Conservation (phyloP, 2,113 vertebrate genomes). For the Brachirus orientalis region DNA sequence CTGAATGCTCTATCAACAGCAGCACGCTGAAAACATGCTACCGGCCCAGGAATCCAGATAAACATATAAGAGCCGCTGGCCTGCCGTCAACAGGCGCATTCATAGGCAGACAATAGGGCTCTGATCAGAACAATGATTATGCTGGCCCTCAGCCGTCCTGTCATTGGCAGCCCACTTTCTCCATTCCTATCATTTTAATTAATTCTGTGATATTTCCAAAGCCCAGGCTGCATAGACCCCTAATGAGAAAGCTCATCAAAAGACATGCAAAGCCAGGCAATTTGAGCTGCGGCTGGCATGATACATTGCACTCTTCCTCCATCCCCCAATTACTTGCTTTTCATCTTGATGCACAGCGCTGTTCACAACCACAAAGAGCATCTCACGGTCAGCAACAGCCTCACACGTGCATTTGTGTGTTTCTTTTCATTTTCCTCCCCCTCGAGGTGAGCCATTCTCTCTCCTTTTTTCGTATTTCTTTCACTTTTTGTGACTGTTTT, state of each 20-base stretch:
- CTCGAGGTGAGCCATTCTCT: slow-evolving; percentile 6
- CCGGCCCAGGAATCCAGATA: slow-evolving; percentile 66
- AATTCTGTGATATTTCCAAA: slow-evolving; percentile 82
- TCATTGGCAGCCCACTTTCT: slow-evolving; percentile 73
- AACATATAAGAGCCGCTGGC: slow-evolving; percentile 69
- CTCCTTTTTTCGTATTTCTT: not conserved
- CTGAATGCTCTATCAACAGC: slow-evolving; percentile 73
- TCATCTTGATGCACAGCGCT: slow-evolving; percentile 45
- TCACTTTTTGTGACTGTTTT: slow-evolving; percentile 35
- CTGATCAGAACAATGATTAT: slow-evolving; percentile 84
- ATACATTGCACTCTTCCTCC: slow-evolving; percentile 48
- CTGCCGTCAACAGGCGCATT: slow-evolving; percentile 71
- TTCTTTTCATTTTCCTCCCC: slow-evolving; percentile 23
- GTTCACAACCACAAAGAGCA: slow-evolving; percentile 33
- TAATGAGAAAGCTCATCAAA: slow-evolving; percentile 84
- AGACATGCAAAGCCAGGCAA: slow-evolving; percentile 71
- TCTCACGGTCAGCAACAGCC: slow-evolving; percentile 23
- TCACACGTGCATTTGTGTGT: slow-evolving; percentile 35
- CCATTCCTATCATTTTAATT: slow-evolving; percentile 83
- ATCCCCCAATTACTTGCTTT: slow-evolving; percentile 65
- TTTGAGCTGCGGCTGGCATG: slow-evolving; percentile 63
- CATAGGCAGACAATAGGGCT: slow-evolving; percentile 76
- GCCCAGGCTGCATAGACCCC: slow-evolving; percentile 76
- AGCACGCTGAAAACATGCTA: slow-evolving; percentile 57
- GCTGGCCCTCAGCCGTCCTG: slow-evolving; percentile 58